Base-by-base conservation (phyloP, 1,140 invertebrate species). In the Venturia canescens region DNA sequence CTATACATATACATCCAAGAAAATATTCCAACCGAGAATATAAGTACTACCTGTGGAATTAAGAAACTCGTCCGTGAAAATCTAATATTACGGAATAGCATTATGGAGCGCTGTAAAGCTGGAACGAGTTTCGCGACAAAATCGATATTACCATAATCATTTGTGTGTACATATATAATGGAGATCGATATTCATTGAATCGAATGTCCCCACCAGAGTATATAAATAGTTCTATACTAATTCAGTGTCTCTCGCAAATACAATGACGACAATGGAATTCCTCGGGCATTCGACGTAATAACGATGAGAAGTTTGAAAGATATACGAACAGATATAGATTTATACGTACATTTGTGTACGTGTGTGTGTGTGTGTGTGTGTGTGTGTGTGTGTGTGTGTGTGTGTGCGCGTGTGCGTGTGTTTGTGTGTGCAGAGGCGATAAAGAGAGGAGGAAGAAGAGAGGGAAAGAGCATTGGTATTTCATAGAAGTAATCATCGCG, bases 31-130 rank as follows among this genome's bases (percentile, higher is more conserved):
- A 70, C 44, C 70, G 78, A 31, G 13, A 77, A 18, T 69, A 79
- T 80, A 83, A 79, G 79, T 77, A 77, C 75, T 66, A 77, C 75
- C 57, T 77, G 75, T 77, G 27, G 75, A 77, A 77, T 77, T 66
- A 77, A 77, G 75, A 77, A 77, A 77, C 57, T 63, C 48, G 5
- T n/a, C 34, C 21, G 34, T 15, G 34, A 66, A 77, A 77, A 77
- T 77, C 60, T 66, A 77, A 77, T 77, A 69, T 44, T 29, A 63
- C 31, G 75, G 34, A 77, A 77, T 77, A 48, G 75, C 53, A 44
- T 77, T 63, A 77, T 60, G 48, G 31, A 27, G 9, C 50, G 16
- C 29, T 31, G 50, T 60, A 76, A 34, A 34, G 48, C 18, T 57
- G 48, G 23, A 63, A 74, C 23, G 23, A 63, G 23, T 15, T 63